Percentiles rank a stretch among this genome's conserved stretches.
These are phyloP conservation scores for Tachina grossa DNA, from an alignment of 2,888 invertebrate species.

Conservation along the genomic window DNA sequence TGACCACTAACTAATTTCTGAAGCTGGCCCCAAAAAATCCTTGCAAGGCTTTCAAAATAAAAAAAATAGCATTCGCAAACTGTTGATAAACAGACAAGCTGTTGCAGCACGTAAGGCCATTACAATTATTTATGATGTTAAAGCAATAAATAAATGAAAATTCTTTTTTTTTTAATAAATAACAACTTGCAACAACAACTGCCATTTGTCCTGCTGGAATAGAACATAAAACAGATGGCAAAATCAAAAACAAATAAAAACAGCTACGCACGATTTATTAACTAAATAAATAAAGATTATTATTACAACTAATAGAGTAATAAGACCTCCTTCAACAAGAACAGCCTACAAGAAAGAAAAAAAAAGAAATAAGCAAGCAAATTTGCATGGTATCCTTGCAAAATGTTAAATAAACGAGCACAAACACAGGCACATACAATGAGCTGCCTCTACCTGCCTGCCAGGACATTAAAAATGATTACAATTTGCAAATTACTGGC, in stretches of 20 bases:
- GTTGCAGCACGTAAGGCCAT: slow-evolving; percentile 73
- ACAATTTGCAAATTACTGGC: slow-evolving; percentile 57
- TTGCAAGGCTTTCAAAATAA: not conserved
- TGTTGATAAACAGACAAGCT: slow-evolving; percentile 39
- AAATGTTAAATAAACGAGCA: slow-evolving; percentile 2
- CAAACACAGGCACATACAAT: not conserved
- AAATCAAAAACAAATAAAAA: slow-evolving; percentile 58
- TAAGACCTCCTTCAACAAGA: slow-evolving; percentile 20
- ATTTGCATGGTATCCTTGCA: slow-evolving; percentile 18
- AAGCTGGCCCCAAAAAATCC: not conserved
- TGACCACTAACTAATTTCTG: slow-evolving; percentile 1
- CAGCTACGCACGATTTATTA: slow-evolving; percentile 70
- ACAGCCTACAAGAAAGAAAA: slow-evolving; percentile 8
- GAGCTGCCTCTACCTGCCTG: not conserved
- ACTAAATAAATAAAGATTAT: slow-evolving; percentile 70
- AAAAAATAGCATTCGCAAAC: slow-evolving; percentile 1
- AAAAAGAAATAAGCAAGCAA: not conserved
- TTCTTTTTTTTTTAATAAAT: slow-evolving; percentile 24
- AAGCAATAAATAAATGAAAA: slow-evolving; percentile 46
- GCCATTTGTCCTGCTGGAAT: slow-evolving; percentile 3
- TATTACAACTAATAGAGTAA: slow-evolving; percentile 61
- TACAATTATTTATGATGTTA: slow-evolving; percentile 73
- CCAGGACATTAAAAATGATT: slow-evolving; percentile 53
- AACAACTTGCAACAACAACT: slow-evolving; percentile 30
- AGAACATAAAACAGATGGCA: slow-evolving; percentile 52